Base-by-base conservation (phyloP, 2,888 invertebrate species). In the Pseudoips prasinana region DNA sequence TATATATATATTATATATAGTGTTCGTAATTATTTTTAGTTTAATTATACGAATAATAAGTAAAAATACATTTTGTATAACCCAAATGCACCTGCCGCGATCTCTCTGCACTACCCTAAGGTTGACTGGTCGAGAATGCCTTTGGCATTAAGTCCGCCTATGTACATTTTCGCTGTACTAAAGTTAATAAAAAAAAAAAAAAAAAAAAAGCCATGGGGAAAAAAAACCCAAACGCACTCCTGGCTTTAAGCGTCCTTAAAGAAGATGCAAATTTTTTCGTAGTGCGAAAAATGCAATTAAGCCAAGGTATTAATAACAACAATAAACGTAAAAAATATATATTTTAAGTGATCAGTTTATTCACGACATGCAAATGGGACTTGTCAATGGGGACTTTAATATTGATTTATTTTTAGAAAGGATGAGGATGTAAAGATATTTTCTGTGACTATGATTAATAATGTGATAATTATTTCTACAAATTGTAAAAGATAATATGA, bases 181-280 rank as follows among this genome's bases (percentile, higher is more conserved):
- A n/a, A n/a, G n/a, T n/a, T n/a, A n/a, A n/a, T n/a, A n/a, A n/a
- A n/a, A n/a, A n/a, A n/a, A n/a, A n/a, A n/a, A n/a, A 18, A 18
- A 18, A 5, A 5, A 18, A 18, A 5, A 18, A 18, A 18, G 18
- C 18, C 18, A 18, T 6, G 25, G 25, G 25, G n/a, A 25, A 25
- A 14, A 25, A 25, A 14, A 25, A 25, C n/a, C 11, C 25, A 25
- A 25, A 25, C 25, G 10, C 23, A 23, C 23, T 23, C 10, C 9
- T 23, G 23, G 23, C 23, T 8, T 8, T 23, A 23, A 23, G 9
- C 8, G 9, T 23, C 8, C 23, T 9, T 23, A 23, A 9, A 23
- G 10, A 23, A 8, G 23, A 23, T 23, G 23, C 23, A n/a, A 7
- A 23, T 23, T 23, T 8, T 23, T 23, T 7, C n/a, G 22, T 22